Evolutionary conservation across 2,888 invertebrate genomes (phyloP), one percentile per base, ranked within the genome.

Genomic region (Bugulina stolonifera): DNA sequence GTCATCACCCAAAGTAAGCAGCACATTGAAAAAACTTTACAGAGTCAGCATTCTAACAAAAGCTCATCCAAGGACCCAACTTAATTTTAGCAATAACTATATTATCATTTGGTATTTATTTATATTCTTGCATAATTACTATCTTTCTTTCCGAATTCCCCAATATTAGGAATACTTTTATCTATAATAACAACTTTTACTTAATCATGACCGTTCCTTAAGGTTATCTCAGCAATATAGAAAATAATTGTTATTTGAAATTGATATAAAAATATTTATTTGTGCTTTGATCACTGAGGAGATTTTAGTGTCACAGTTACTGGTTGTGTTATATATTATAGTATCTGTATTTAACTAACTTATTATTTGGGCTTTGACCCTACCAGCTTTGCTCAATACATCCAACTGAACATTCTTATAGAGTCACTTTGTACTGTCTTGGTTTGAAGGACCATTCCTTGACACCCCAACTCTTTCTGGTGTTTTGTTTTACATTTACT

Each of bases 321-420:
- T 10, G 43, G 43, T 43, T 43, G 43, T 43, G 43, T 43, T 43
- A 5, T 43, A 18, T 43, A 43, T 18, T 10, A 43, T 43, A 18
- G 5, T 43, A 43, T 43, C 18, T 43, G 18, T 10, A 10, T 10
- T 43, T 43, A 43, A 43, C 32, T 64, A 64, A 29, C 5, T 64
- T 64, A 32, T 32, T 64, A 43, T 34, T 64, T 64, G 64, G 34
- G 10, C 29, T 32, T 29, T 14, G n/a, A 32, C 64, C 64, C 29
- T 3, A 64, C 10, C 32, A 64, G 64, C 32, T 64, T 25, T 64
- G 64, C 64, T 64, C 64, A 64, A 64, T 64, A 43, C 43, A 43
- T 43, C n/a, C 43, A 43, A 10, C 43, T 43, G 18, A 27, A 64
- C 64, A 57, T 57, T 57, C 23, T 18, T 25, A 27, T 52, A 52